Evolutionary conservation across 2,888 invertebrate species (phyloP), one percentile per base, ranked within the genome.

Genomic region (Leptopilina syphax): DNA sequence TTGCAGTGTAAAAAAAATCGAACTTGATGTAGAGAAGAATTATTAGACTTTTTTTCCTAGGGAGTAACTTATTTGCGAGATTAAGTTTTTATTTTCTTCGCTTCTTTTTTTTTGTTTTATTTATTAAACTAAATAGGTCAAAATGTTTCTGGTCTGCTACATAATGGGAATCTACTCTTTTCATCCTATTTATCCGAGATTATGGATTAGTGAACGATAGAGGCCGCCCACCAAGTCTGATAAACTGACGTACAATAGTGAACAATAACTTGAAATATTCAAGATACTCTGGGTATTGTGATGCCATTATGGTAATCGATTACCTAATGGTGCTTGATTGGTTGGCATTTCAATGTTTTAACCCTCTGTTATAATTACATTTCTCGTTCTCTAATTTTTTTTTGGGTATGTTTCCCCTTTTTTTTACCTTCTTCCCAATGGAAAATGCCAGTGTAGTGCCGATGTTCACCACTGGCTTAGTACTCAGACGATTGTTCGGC

Each of bases 181-280:
- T 63, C 63, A 63, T 63, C 63, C 63, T 63, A 63, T 63, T 63
- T 63, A 63, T 63, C 63, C 63, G 18, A 63, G 63, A 63, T 63
- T 63, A 63, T 63, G 63, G 63, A 63, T 63, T 63, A 63, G 63
- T 63, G 63, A 24, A 63, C 63, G 63, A 63, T 63, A 63, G 63
- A 63, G 24, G 63, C 63, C 63, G 63, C 8, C 63, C 18, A 24
- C 13, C 18, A 70, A 70, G n/a, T 73, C 54, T 73, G 54, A 73
- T 73, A n/a, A 34, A 57, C 34, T 34, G n/a, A 57, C 54, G 34
- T 70, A 13, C 7, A 50, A 73, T 73, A 73, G 34, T 34, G 34
- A 41, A 57, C 57, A 70, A 63, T 63, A 63, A 63, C n/a, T 63
- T 54, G 70, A 50, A 70, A 70, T 73, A 73, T 73, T 73, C 73